Conservation (phyloP, 1,140 invertebrate genomes). For the Habropoda laboriosa region DNA sequence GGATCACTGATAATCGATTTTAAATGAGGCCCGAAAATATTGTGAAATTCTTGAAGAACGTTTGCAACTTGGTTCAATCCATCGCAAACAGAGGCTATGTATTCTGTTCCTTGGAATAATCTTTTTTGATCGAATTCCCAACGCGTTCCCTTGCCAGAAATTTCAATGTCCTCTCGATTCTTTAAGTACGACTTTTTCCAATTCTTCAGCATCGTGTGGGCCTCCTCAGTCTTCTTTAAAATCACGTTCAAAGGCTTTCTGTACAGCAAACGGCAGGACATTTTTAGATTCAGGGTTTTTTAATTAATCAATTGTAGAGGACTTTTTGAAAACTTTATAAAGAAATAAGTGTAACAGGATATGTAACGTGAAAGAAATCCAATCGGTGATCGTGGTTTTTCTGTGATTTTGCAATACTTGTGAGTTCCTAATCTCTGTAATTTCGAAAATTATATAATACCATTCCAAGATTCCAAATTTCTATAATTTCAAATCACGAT, state of each 20-base stretch:
- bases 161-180: constrained; percentile 90
- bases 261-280: too few relatives aligned
- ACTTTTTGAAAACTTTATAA: too few relatives aligned
- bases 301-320: too few relatives aligned
- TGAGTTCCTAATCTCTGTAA: too few relatives aligned
- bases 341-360: too few relatives aligned
- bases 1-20: constrained; percentile 93
- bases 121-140: constrained; percentile 95
- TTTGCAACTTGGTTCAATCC: constrained; percentile 88
- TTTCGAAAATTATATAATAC: too few relatives aligned
- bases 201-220: constrained; percentile 86
- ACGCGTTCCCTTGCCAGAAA: constrained; percentile 89
- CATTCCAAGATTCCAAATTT: too few relatives aligned
- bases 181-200: constrained; percentile 90
- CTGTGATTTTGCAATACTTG: too few relatives aligned
- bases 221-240: constrained; percentile 82
- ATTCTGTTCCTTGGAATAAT: constrained; percentile 92
- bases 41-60: constrained; percentile 92
- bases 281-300: too few relatives aligned
- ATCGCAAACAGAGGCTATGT: constrained; percentile 88
- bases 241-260: constrained; percentile 83
- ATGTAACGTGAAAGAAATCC: too few relatives aligned
- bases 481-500: too few relatives aligned
- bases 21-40: constrained; percentile 93
- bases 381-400: too few relatives aligned